These are phyloP conservation scores for Drosophila pectinifera DNA, from an alignment of 1,140 invertebrate genomes.

Conservation along the genomic window DNA sequence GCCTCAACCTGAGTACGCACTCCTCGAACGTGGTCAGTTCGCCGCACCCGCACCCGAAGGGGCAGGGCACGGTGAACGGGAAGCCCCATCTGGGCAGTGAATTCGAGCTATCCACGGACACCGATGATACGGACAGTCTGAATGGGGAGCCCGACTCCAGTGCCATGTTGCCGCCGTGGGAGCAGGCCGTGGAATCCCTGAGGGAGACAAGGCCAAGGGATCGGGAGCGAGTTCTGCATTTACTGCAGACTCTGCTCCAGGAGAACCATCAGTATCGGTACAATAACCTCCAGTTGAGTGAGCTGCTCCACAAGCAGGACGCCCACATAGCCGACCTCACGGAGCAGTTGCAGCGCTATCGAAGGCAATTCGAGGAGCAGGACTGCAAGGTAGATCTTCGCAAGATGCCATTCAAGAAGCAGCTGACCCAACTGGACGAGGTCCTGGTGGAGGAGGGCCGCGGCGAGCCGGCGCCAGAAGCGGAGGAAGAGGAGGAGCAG, in stretches of 20 bases:
- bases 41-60: slow-evolving; percentile 40
- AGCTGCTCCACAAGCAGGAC: slow-evolving; percentile 72
- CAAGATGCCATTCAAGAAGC: slow-evolving; percentile 70
- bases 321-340: slow-evolving; percentile 74
- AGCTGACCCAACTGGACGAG: slow-evolving; percentile 35
- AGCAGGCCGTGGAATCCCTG: slow-evolving; percentile 76
- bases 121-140: slow-evolving; percentile 86
- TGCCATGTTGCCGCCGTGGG: slow-evolving; percentile 78
- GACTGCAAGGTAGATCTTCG: slow-evolving; percentile 57
- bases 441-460: slow-evolving; percentile 11
- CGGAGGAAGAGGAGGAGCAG: slow-evolving; percentile 33
- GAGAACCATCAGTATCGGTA: slow-evolving; percentile 81
- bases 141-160: slow-evolving; percentile 85
- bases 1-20: slow-evolving; percentile 78
- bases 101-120: slow-evolving; percentile 88
- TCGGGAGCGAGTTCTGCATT: slow-evolving; percentile 66
- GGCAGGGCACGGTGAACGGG: slow-evolving; percentile 25
- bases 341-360: slow-evolving; percentile 72
- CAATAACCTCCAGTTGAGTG: slow-evolving; percentile 69
- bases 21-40: slow-evolving; percentile 71
- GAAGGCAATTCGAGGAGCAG: slow-evolving; percentile 58
- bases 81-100: slow-evolving; percentile 85
- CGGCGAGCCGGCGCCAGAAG: not conserved
- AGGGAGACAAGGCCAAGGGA: slow-evolving; percentile 71
- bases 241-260: slow-evolving; percentile 74